These are phyloP conservation scores for Drosophila neotestacea DNA, from an alignment of 2,888 invertebrate genomes.

Conservation along the genomic window DNA sequence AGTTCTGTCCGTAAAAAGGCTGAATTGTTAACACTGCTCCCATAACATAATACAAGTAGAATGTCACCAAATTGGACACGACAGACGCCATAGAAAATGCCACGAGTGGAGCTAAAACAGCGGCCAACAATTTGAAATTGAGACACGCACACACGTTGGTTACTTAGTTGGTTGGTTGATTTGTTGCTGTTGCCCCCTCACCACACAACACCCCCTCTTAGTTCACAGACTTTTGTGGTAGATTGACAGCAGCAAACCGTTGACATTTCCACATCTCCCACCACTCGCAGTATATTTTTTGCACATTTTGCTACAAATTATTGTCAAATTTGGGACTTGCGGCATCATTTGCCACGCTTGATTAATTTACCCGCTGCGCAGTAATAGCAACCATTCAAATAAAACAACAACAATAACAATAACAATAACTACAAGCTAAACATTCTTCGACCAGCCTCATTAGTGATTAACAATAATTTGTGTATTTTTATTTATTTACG, in stretches of 20 bases:
- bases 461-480: constrained; percentile 68
- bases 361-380: constrained; percentile 76
- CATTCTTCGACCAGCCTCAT: constrained; percentile 63
- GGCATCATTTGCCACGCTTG: constrained; percentile 67
- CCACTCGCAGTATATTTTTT: constrained; percentile 16
- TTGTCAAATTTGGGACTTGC: constrained; percentile 74
- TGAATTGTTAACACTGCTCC: no score
- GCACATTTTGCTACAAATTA: constrained; percentile 69
- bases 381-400: constrained; percentile 54
- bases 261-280: constrained; percentile 18
- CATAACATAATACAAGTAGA: constrained; percentile 9
- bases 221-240: background rate
- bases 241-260: constrained; percentile 68
- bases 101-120: constrained; percentile 45
- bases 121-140: constrained; percentile 72
- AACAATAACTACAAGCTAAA: constrained; percentile 24
- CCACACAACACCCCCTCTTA: background rate
- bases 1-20: no score
- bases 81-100: constrained; percentile 46
- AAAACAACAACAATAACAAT: constrained; percentile 28
- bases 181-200: background rate
- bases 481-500: constrained; percentile 64
- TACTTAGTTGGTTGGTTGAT: constrained; percentile 5
- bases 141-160: constrained; percentile 58
- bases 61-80: constrained; percentile 48